Evolutionary conservation across 2,113 vertebrate genomes (phyloP), one percentile per base, ranked within the genome.

Genomic region (Engystomops pustulosus): DNA sequence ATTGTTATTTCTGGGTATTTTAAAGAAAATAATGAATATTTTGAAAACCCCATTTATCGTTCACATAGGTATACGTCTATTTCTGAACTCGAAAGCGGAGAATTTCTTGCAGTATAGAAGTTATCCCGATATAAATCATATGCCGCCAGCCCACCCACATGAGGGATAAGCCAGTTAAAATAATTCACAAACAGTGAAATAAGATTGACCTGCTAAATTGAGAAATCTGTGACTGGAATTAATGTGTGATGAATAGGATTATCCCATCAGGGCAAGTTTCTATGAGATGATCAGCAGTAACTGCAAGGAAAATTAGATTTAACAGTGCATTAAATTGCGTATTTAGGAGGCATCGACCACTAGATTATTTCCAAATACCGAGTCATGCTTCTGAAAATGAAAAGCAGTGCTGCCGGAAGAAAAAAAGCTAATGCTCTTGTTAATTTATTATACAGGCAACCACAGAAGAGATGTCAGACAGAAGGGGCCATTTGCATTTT

Each of bases 361-460:
- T 85, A 85, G 83, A 85, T 85, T 85, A 85, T 77, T 85, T 85
- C 83, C 83, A 85, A 85, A 85, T 85, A 85, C 83, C 75, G 83
- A 85, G 83, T 85, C 83, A 85, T 67, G 83, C 62, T 85, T 85
- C 62, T 78, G 83, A 85, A 85, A 85, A 85, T 79, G 83, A 85
- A 85, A 78, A 70, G 62, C 83, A 60, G 62, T 58, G 83, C 83
- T 58, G 74, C 44, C 70, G 47, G 74, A 65, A n/a, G n/a, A n/a
- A 51, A 77, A 83, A 85, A 83, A 83, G 81, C 74, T 85, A 85
- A 85, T 45, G 81, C 0, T 5, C 47, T 82, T 89, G 80, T 72
- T 85, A 14, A 76, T 88, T 88, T 87, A 74, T 84, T 88, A 89
- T 88, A 53, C 82, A 90, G 89, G 82, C 30, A 85, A 72, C 0